Evolutionary conservation across 2,888 invertebrate genomes (phyloP).

Genomic region (Thymelicus acteon): DNA sequence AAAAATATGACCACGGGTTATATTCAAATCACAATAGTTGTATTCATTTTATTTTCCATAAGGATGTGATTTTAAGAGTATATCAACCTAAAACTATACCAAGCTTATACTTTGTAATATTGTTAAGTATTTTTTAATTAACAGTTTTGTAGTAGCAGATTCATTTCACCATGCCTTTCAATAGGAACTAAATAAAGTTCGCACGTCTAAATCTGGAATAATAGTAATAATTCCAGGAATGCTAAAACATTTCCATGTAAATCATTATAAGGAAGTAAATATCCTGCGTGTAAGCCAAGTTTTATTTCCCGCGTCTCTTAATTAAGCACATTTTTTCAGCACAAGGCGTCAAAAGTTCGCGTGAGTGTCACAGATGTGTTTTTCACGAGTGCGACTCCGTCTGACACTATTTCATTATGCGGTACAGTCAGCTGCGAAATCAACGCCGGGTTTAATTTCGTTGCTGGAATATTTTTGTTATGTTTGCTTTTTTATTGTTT

Average conservation of each 20-base stretch:
- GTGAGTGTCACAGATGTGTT: constrained; percentile 46
- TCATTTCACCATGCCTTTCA: no score
- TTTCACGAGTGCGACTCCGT: constrained; percentile 38
- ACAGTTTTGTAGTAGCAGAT: no score
- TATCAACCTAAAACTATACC: no score
- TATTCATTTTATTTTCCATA: no score
- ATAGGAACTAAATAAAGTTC: no score
- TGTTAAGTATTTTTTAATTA: no score
- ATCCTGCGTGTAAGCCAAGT: constrained; percentile 26
- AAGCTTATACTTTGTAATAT: no score
- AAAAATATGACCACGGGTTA: no score
- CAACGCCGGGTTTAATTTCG: constrained; percentile 39
- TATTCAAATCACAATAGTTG: no score
- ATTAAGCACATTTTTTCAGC: constrained; percentile 42
- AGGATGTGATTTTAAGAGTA: no score
- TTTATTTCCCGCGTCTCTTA: constrained; percentile 33
- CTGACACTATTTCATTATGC: constrained; percentile 36
- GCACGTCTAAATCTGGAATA: neutral
- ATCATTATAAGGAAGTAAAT: constrained; percentile 28
- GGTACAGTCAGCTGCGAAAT: constrained; percentile 41
- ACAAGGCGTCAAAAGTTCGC: constrained; percentile 45
- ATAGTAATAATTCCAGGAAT: constrained; percentile 1
- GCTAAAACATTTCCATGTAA: constrained; percentile 12
- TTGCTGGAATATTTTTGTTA: constrained; percentile 41
- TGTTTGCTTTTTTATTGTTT: constrained; percentile 39